Evolutionary conservation across 2,797 vertebrate genomes (phyloP), one percentile per base, ranked within the genome.

Genomic region (Gymnothorax reevesii): DNA sequence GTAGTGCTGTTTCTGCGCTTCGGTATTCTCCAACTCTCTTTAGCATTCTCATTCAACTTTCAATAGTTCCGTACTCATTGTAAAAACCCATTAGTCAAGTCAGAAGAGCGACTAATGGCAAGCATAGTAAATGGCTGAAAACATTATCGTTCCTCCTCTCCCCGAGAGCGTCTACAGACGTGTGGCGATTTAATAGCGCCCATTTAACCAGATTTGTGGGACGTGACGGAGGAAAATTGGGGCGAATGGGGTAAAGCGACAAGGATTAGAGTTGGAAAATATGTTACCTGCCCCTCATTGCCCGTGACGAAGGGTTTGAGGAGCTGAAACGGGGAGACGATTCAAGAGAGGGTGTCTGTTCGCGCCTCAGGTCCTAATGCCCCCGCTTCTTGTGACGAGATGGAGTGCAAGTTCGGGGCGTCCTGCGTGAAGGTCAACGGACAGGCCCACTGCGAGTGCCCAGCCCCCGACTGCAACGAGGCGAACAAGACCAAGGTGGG

Each of bases 371-470:
- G 96, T 82, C 94, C 96, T 0, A 91, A 92, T 0, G 95, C 93
- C 0, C 96, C 95, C 0, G 89, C 91, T 3, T 97, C 98, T 5
- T 99, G 98, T 9, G 87, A 92, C 0, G 94, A 96, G 42, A 89
- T 98, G 89, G 90, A 79, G 86, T 99, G 98, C 3, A 94, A 92
- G 33, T 98, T 97, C 0, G 98, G 98, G 27, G 96, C 98, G 0
- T 94, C 96, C 0, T 99, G 98, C 0, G 94, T 97, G 54, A 96
- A 97, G 91, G 91, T 93, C 57, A 95, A 93, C 0, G 96, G 95
- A 87, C 96, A 96, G 13, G 97, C 97, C 85, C 96, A 95, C 90
- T 99, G 98, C 2, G 96, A 98, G 91, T 99, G 98, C 88, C 98
- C 98, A 0, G 92, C 95, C 0, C 96, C 96, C 0, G 94, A 97